Base-by-base conservation (phyloP, 2,888 invertebrate genomes). In the Carterocephalus palaemon region DNA sequence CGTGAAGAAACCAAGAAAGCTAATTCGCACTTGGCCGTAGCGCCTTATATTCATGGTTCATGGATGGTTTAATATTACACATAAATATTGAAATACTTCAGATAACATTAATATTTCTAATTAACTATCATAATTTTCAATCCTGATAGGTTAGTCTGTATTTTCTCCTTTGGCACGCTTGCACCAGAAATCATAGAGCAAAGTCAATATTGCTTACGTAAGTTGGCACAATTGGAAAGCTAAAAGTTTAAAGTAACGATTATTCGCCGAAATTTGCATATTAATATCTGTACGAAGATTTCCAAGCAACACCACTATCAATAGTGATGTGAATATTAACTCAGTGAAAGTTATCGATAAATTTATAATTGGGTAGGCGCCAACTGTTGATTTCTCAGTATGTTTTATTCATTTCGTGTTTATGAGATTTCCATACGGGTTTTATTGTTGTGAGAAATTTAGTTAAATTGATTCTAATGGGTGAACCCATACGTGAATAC, bases 341-440 rank as follows among this genome's bases (percentile, higher is more conserved):
- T 13, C 20, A 36, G 42, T 36, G 42, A 43, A 43, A 43, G 42
- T 43, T 43, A 43, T 43, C 42, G 42, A 43, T 43, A 36, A 36
- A 43, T 43, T 24, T 42, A 42, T 42, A 22, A 34, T 36, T 43
- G 42, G 16, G 34, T 22, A 28, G 34, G 34, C 42, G 42, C 42
- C 34, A 43, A 43, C 6, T 8, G 38, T 19, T 22, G 20, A 4
- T 10, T 22, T 24, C 39, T 29, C 29, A 16, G 17, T 13, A 42
- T 42, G 42, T 42, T 42, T 42, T 42, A 42, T 42, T 42, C 42
- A 42, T 42, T 16, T 15, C 17, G 26, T n/a, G 20, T 10, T 28
- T 24, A 10, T 26, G 22, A 13, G 13, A 34, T 31, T 32, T 40
- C 29, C 16, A 16, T 28, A 15, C 7, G 10, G 28, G 12, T 34